Percentiles rank a stretch among this genome's conserved stretches.
These are phyloP conservation scores for Gasterosteus nipponicus DNA, from an alignment of 2,113 vertebrate genomes.

Conservation along the genomic window DNA sequence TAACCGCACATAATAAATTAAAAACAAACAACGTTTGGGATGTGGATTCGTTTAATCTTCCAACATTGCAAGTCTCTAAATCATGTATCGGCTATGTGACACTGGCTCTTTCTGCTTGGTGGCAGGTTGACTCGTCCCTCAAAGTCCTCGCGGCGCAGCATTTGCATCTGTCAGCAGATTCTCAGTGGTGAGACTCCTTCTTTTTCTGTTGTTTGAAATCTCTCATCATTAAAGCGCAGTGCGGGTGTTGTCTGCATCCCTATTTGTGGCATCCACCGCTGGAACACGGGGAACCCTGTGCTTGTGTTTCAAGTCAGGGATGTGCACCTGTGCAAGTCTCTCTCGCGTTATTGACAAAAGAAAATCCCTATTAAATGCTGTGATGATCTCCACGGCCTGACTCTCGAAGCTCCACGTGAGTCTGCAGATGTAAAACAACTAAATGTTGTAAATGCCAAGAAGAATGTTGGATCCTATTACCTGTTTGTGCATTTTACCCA, in stretches of 20 bases:
- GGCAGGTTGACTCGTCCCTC: not conserved
- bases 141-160: not conserved
- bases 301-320: not conserved
- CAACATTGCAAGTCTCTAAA: not conserved
- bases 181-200: not conserved
- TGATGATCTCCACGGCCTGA: constrained; percentile 1
- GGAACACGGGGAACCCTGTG: not conserved
- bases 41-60: constrained; percentile 1
- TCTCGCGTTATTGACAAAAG: not conserved
- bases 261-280: not conserved
- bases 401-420: constrained; percentile 11
- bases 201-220: not conserved
- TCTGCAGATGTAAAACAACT: not conserved
- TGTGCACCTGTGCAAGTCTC: constrained; percentile 7
- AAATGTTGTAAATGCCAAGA: constrained; percentile 1
- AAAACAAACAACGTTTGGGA: not conserved
- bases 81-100: not conserved
- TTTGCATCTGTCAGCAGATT: constrained; percentile 5
- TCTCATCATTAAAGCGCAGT: not conserved
- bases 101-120: not conserved
- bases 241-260: not conserved
- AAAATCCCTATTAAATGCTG: constrained; percentile 20
- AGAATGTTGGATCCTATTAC: not conserved
- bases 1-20: constrained; percentile 8
- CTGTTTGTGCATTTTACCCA: not conserved